These are phyloP conservation scores for Ophion slaviceki DNA, from an alignment of 2,888 invertebrate species.

Conservation along the genomic window DNA sequence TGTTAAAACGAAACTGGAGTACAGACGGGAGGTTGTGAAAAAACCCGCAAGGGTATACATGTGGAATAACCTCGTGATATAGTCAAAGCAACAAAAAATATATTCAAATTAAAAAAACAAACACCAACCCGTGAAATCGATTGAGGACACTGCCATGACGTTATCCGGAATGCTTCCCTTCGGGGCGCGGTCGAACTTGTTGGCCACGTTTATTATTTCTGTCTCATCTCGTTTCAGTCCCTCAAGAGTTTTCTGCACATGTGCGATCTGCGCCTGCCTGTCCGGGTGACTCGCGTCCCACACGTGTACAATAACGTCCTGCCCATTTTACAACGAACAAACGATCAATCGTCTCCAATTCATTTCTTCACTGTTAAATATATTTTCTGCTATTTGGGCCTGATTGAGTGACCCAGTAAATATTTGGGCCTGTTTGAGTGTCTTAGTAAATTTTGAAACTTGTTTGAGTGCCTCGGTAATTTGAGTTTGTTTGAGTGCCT, in stretches of 20 bases:
- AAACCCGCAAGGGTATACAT: too few relatives aligned
- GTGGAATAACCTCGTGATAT: too few relatives aligned
- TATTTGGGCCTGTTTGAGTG: too few relatives aligned
- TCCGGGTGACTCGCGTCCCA: slow-evolving; percentile 92
- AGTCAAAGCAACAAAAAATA: too few relatives aligned
- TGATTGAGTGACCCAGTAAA: too few relatives aligned
- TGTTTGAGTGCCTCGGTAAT: too few relatives aligned
- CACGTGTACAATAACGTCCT: slow-evolving; percentile 92
- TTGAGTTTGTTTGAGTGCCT: too few relatives aligned
- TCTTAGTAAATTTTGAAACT: too few relatives aligned
- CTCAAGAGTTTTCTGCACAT: slow-evolving; percentile 88
- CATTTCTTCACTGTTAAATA: too few relatives aligned
- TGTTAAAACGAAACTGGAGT: too few relatives aligned
- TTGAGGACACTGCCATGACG: slow-evolving; percentile 84
- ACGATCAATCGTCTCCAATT: neutral
- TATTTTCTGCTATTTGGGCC: too few relatives aligned
- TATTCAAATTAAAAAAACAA: neutral
- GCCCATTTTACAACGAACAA: slow-evolving; percentile 69
- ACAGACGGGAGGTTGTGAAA: too few relatives aligned
- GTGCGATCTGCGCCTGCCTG: slow-evolving; percentile 87
- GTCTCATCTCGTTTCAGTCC: slow-evolving; percentile 83
- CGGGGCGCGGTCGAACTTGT: slow-evolving; percentile 88
- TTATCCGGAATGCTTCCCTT: slow-evolving; percentile 72
- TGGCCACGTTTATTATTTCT: slow-evolving; percentile 88
- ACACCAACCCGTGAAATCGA: slow-evolving; percentile 75